These are phyloP conservation scores for Dryas iulia DNA, from an alignment of 1,140 invertebrate species.

Conservation along the genomic window DNA sequence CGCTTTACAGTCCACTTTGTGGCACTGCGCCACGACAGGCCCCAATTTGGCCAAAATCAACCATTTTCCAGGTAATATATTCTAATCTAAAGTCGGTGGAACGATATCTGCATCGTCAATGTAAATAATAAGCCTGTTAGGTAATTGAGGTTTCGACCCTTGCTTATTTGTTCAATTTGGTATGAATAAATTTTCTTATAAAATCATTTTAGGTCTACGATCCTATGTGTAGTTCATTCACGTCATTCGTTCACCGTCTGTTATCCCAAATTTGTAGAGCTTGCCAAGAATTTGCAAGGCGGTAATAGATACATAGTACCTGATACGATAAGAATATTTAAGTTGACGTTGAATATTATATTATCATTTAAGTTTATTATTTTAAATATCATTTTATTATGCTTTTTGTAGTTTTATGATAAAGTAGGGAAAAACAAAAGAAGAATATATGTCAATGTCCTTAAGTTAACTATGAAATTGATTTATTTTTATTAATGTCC, in stretches of 20 bases:
- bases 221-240: background rate
- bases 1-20: too few relatives aligned
- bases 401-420: too few relatives aligned
- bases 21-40: too few relatives aligned
- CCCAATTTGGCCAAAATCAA: too few relatives aligned
- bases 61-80: background rate
- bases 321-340: background rate
- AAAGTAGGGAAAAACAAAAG: too few relatives aligned
- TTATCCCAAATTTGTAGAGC: background rate
- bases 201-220: background rate
- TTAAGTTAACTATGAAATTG: too few relatives aligned
- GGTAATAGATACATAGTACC: background rate
- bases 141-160: background rate
- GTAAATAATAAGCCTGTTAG: background rate
- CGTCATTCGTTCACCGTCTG: too few relatives aligned
- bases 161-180: background rate
- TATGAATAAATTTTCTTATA: background rate
- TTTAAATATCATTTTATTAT: too few relatives aligned
- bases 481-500: too few relatives aligned
- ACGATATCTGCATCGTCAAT: background rate
- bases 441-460: too few relatives aligned
- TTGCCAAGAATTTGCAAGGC: background rate
- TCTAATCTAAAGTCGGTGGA: background rate
- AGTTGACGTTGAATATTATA: too few relatives aligned
- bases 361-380: background rate